Conservation (phyloP, 2,113 vertebrate species). For the Pollimyrus isidori region DNA sequence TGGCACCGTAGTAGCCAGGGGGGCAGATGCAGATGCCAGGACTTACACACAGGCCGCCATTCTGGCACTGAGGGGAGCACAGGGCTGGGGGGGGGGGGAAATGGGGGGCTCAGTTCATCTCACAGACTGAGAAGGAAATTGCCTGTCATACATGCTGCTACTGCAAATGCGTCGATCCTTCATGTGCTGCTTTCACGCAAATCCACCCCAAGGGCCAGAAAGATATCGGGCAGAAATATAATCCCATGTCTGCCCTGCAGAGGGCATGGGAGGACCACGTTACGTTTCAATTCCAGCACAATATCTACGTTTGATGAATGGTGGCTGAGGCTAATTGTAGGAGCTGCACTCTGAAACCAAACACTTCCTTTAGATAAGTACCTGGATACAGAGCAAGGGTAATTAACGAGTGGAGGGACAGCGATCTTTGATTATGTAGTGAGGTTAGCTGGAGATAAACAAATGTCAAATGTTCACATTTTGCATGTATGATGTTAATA, state of each 20-base stretch:
- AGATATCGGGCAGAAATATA: not conserved
- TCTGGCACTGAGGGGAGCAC: too few relatives aligned
- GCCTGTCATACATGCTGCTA: not conserved
- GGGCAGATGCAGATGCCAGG: conserved; percentile 80
- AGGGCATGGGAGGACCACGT: not conserved
- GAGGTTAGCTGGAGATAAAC: not conserved
- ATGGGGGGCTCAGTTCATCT: not conserved
- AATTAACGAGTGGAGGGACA: not conserved
- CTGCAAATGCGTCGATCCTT: not conserved
- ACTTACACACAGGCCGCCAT: conserved; percentile 76
- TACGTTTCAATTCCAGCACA: not conserved
- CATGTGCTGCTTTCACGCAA: conserved; percentile 6
- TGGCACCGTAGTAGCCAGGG: conserved; percentile 74
- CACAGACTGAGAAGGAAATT: not conserved
- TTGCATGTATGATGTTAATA: not conserved
- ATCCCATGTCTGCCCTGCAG: not conserved
- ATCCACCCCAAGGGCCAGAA: not conserved
- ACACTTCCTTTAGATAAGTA: not conserved
- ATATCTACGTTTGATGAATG: not conserved
- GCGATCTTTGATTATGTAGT: not conserved
- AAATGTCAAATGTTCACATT: not conserved
- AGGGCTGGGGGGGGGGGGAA: too few relatives aligned
- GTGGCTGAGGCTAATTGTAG: not conserved
- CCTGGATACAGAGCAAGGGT: not conserved
- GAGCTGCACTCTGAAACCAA: not conserved